These are phyloP conservation scores for Spermophilus dauricus DNA, from an alignment of 2,113 vertebrate species.

Conservation along the genomic window DNA sequence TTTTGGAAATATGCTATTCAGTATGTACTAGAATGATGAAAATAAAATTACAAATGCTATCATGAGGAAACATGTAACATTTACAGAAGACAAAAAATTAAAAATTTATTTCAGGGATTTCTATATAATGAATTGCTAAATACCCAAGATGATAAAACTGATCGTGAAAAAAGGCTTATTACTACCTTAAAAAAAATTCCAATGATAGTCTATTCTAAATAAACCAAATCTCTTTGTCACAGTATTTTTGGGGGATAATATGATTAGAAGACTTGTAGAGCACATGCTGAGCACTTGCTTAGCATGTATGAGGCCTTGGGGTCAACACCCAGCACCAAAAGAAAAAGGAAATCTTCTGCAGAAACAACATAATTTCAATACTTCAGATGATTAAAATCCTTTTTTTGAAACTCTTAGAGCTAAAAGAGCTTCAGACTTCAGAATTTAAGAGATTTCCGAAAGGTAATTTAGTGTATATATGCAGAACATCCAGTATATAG, in stretches of 20 bases:
- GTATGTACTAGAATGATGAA: slow-evolving; percentile 30
- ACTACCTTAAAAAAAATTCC: background rate
- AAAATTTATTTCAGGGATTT: slow-evolving; percentile 40
- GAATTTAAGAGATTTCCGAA: slow-evolving; percentile 29
- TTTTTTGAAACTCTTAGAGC: background rate
- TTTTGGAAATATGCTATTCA: slow-evolving; percentile 44
- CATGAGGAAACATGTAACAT: slow-evolving; percentile 12
- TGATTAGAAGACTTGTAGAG: slow-evolving; percentile 19
- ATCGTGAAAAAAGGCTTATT: background rate
- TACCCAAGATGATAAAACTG: background rate
- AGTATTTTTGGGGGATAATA: background rate
- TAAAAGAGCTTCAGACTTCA: slow-evolving; percentile 16
- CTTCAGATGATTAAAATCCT: slow-evolving; percentile 15
- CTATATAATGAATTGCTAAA: slow-evolving; percentile 44
- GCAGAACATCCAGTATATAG: background rate
- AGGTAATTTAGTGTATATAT: background rate
- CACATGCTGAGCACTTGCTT: background rate
- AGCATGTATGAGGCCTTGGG: background rate
- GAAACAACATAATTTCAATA: slow-evolving; percentile 34
- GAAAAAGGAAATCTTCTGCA: background rate
- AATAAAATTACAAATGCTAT: slow-evolving; percentile 19
- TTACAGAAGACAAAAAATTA: slow-evolving; percentile 24
- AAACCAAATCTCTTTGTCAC: slow-evolving; percentile 19
- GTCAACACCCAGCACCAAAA: background rate
- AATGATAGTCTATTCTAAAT: slow-evolving; percentile 28